Percentiles rank a stretch among this genome's conserved stretches.
Evolutionary conservation across 2,888 invertebrate species (phyloP).

Genomic region (Hypena proboscidalis): DNA sequence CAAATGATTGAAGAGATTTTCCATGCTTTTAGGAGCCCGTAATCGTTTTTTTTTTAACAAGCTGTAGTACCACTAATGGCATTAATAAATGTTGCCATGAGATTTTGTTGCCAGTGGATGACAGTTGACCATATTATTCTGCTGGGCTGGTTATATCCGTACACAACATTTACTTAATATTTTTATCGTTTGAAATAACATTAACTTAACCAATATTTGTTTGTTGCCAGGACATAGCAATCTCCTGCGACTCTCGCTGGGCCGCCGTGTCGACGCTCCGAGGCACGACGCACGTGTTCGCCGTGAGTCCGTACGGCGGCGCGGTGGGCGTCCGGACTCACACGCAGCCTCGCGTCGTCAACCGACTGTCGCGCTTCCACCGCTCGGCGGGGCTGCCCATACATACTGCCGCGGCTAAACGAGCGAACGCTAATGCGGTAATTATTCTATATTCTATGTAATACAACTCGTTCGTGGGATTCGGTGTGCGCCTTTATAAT

Average conservation of each 20-base stretch:
- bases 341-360: constrained; percentile 96
- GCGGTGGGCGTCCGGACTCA: constrained; percentile 96
- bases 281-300: constrained; percentile 99
- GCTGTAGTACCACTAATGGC: no score
- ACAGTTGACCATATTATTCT: no score
- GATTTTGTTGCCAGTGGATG: no score
- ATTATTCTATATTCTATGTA: constrained; percentile 18
- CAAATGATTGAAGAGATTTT: no score
- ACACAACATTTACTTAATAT: no score
- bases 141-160: no score
- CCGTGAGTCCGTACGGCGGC: constrained; percentile 98
- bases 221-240: constrained; percentile 90
- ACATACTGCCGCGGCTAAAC: constrained; percentile 62
- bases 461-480: no score
- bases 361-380: constrained; percentile 97
- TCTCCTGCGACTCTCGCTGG: constrained; percentile 98
- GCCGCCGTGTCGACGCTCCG: constrained; percentile 97
- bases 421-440: constrained; percentile 51
- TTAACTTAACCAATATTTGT: not conserved
- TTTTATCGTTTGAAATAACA: no score
- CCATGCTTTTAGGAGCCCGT: no score
- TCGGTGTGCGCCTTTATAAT: no score
- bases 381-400: constrained; percentile 95
- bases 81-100: no score
- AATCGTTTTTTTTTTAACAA: no score